Evolutionary conservation across 1,140 invertebrate genomes (phyloP).

Genomic region (Reticulitermes speratus): DNA sequence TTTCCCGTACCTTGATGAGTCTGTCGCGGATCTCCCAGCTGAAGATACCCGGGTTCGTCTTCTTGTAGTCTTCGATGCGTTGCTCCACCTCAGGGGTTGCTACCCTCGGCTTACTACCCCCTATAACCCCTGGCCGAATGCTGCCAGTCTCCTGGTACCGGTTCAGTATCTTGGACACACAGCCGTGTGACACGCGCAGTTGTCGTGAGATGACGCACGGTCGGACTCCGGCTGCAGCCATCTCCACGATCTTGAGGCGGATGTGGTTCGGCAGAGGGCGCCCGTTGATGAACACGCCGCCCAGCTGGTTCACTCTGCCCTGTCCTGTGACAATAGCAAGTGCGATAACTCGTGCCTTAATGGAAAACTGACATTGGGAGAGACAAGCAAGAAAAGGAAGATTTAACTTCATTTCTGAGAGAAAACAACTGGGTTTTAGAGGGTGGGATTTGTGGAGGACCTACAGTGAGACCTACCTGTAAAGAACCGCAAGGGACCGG

Average conservation of each 20-base stretch:
- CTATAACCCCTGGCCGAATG: conserved; percentile 86
- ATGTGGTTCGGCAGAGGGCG: conserved; percentile 87
- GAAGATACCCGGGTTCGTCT: conserved; percentile 91
- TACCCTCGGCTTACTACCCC: conserved; percentile 82
- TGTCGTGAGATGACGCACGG: conserved; percentile 88
- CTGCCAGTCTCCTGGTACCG: conserved; percentile 87
- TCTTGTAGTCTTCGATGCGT: conserved; percentile 89
- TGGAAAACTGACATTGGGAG: too few species aligned
- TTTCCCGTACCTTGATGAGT: conserved; percentile 30
- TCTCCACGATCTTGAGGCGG: conserved; percentile 83
- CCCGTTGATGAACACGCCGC: conserved; percentile 90
- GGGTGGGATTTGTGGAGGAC: too few species aligned
- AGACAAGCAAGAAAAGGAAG: too few species aligned
- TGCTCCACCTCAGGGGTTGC: conserved; percentile 88
- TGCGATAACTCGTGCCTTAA: too few species aligned
- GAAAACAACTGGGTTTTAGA: too few species aligned
- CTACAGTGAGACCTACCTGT: too few species aligned
- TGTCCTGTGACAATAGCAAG: conserved; percentile 63
- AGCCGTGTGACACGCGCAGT: conserved; percentile 84
- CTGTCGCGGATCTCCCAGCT: conserved; percentile 93
- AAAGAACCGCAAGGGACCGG: too few species aligned
- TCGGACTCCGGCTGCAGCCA: conserved; percentile 82
- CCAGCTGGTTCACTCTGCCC: conserved; percentile 88
- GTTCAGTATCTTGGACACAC: conserved; percentile 89
- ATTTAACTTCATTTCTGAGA: too few species aligned